Conservation (phyloP, 2,113 vertebrate species). For the Laterallus jamaicensis region DNA sequence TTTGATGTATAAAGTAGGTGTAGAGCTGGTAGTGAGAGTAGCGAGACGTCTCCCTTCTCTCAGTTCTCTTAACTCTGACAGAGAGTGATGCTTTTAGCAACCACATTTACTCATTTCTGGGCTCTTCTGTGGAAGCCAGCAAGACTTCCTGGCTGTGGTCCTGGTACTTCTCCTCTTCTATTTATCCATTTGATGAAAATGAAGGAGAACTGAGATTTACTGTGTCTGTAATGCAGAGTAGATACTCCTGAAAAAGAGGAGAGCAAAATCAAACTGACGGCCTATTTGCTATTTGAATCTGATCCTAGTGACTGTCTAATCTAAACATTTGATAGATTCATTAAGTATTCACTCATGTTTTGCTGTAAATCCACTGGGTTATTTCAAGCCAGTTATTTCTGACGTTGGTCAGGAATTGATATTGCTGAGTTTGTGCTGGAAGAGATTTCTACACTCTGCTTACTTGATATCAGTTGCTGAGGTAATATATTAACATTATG, state of each 20-base stretch:
- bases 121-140: background rate
- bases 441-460: background rate
- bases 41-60: background rate
- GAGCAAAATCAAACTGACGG: background rate
- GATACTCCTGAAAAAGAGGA: background rate
- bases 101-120: background rate
- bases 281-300: background rate
- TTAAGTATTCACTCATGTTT: background rate
- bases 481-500: background rate
- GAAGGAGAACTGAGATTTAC: background rate
- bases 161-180: background rate
- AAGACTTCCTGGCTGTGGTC: background rate
- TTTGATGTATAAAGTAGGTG: background rate
- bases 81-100: background rate
- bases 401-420: background rate
- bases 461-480: background rate
- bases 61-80: background rate
- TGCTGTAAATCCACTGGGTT: background rate
- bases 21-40: background rate
- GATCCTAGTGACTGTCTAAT: background rate
- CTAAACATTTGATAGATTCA: background rate
- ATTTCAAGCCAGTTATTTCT: background rate
- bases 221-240: background rate
- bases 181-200: background rate
- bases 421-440: background rate